Evolutionary conservation across 2,888 invertebrate species (phyloP).

Genomic region (Amphiduros pacificus): DNA sequence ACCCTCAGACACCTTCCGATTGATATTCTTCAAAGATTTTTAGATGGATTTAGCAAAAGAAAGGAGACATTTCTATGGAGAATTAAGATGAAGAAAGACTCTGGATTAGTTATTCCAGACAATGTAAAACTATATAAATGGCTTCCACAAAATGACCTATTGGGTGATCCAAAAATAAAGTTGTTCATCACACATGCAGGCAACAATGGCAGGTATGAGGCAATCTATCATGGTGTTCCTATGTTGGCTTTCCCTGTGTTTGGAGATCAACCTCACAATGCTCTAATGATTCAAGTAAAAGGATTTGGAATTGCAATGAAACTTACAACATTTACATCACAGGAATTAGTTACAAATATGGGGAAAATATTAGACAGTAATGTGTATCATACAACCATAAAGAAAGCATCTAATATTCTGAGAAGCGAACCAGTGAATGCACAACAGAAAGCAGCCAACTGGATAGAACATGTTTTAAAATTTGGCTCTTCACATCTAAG

Average conservation of each 20-base stretch:
- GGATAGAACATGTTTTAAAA: slow-evolving; percentile 1
- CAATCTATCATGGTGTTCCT: slow-evolving; percentile 14
- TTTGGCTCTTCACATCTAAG: slow-evolving; percentile 1
- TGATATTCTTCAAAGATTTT: background rate
- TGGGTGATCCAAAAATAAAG: slow-evolving; percentile 11
- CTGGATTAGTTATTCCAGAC: background rate
- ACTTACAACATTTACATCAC: background rate
- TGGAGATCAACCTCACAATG: slow-evolving; percentile 10
- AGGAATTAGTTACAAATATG: background rate
- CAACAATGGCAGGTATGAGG: slow-evolving; percentile 8
- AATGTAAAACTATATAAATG: slow-evolving; percentile 10
- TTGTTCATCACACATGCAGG: slow-evolving; percentile 13
- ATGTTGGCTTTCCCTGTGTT: slow-evolving; percentile 9
- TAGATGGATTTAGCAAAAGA: background rate
- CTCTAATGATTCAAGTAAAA: background rate
- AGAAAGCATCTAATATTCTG: slow-evolving; percentile 5
- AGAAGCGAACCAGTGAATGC: background rate
- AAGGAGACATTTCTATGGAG: background rate
- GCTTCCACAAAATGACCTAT: slow-evolving; percentile 15
- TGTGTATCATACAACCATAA: background rate
- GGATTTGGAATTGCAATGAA: slow-evolving; percentile 8
- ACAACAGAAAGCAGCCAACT: background rate
- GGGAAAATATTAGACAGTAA: background rate
- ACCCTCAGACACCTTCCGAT: slow-evolving; percentile 1
- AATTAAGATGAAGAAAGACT: background rate